Evolutionary conservation across 2,113 vertebrate genomes (phyloP).

Genomic region (Pteronura brasiliensis): DNA sequence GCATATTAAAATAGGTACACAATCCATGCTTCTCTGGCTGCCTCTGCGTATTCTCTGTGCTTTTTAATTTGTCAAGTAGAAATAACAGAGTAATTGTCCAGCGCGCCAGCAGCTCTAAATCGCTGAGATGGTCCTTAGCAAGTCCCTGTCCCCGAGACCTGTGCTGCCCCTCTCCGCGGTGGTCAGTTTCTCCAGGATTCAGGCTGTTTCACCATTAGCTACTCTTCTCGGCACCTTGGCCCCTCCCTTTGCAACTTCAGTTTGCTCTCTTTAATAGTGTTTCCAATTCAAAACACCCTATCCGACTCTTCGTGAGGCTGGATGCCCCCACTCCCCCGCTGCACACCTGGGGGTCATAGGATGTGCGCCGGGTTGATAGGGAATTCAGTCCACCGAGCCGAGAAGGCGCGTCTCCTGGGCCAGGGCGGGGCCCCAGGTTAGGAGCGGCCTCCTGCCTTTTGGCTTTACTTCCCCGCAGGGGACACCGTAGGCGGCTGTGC

Average conservation of each 20-base stretch:
- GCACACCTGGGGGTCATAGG: background rate
- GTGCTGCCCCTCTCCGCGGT: background rate
- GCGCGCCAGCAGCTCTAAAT: background rate
- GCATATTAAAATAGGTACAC: background rate
- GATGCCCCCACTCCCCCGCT: background rate
- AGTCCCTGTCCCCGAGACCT: background rate
- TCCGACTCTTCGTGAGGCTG: background rate
- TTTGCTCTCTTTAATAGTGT: constrained; percentile 1
- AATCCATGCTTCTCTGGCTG: background rate
- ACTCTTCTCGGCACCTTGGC: background rate
- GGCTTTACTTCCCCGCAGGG: constrained; percentile 67
- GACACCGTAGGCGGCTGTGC: constrained; percentile 68
- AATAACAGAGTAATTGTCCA: background rate
- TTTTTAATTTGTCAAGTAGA: background rate
- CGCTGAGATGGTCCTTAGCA: background rate
- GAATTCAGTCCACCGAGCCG: background rate
- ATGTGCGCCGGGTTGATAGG: background rate
- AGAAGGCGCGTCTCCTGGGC: constrained; percentile 25
- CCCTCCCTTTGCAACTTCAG: background rate
- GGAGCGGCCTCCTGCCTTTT: constrained; percentile 44
- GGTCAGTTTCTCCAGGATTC: background rate
- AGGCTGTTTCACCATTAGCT: background rate
- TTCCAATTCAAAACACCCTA: background rate
- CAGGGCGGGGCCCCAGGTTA: constrained; percentile 63
- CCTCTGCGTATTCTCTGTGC: background rate